These are phyloP conservation scores for Stenurella melanura DNA, from an alignment of 2,888 invertebrate genomes.

Conservation along the genomic window DNA sequence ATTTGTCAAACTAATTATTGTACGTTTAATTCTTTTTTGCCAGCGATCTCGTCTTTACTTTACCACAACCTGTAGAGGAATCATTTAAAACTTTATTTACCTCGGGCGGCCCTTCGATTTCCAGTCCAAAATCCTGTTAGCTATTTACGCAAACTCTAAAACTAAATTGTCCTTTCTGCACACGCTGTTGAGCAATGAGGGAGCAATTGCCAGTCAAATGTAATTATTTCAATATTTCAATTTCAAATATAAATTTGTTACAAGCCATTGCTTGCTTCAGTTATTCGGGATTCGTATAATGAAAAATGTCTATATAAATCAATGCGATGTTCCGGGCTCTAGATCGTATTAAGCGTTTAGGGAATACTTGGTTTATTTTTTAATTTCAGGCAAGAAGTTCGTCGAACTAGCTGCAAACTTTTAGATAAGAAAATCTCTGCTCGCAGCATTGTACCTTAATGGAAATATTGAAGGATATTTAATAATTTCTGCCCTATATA, in stretches of 20 bases:
- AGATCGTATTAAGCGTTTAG: conserved; percentile 62
- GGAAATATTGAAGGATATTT: background rate
- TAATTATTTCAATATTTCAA: conserved; percentile 66
- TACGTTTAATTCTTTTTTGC: no score
- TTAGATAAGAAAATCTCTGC: conserved; percentile 26
- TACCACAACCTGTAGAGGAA: no score
- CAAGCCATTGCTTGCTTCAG: conserved; percentile 62
- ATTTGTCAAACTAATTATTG: no score
- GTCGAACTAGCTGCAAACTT: conserved; percentile 39
- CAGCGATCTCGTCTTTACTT: no score
- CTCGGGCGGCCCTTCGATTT: no score
- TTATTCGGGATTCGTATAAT: conserved; percentile 62
- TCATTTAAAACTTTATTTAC: no score
- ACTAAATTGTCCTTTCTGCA: background rate
- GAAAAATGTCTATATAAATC: conserved; percentile 68
- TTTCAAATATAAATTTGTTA: conserved; percentile 65
- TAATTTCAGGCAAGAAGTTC: conserved; percentile 43
- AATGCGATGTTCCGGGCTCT: conserved; percentile 43
- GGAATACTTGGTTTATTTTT: conserved; percentile 45
- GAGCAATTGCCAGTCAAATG: conserved; percentile 48
- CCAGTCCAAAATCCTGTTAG: no score
- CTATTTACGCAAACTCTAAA: background rate
- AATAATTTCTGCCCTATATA: conserved; percentile 21
- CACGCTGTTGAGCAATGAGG: conserved; percentile 8
- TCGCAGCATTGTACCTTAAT: background rate